Percentiles rank a stretch among this genome's conserved stretches.
Evolutionary conservation across 2,888 invertebrate genomes (phyloP).

Genomic region (Eueremaeus valkanovi): DNA sequence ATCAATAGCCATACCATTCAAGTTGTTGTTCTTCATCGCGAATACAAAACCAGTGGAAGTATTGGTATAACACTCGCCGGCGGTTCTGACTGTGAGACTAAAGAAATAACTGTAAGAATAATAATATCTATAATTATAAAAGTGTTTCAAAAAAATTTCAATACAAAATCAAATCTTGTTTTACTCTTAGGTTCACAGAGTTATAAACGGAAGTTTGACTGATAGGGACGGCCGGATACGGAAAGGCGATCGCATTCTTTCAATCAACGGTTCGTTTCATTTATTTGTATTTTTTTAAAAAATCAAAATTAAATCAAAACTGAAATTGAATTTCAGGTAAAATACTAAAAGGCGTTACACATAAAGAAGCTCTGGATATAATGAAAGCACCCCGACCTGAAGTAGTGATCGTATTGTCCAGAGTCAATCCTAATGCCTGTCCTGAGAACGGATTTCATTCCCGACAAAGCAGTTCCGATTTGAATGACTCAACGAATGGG

Average conservation of each 20-base stretch:
- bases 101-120: constrained; percentile 80
- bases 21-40: constrained; percentile 65
- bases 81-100: constrained; percentile 83
- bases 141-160: background rate
- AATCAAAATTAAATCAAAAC: no score
- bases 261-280: constrained; percentile 71
- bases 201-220: constrained; percentile 77
- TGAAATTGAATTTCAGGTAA: constrained; percentile 34
- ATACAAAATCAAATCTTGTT: background rate
- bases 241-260: constrained; percentile 79
- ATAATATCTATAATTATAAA: no score
- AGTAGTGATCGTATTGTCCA: constrained; percentile 70
- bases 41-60: constrained; percentile 59
- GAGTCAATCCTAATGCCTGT: constrained; percentile 50
- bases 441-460: constrained; percentile 12
- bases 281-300: background rate
- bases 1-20: constrained; percentile 58
- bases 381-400: constrained; percentile 78
- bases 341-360: constrained; percentile 73
- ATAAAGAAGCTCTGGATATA: constrained; percentile 78
- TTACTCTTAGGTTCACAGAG: constrained; percentile 71
- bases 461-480: constrained; percentile 19
- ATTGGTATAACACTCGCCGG: constrained; percentile 84
- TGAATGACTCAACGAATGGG: constrained; percentile 4
- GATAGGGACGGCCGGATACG: constrained; percentile 78